Evolutionary conservation across 2,797 vertebrate genomes (phyloP).

Genomic region (Notolabrus celidotus): DNA sequence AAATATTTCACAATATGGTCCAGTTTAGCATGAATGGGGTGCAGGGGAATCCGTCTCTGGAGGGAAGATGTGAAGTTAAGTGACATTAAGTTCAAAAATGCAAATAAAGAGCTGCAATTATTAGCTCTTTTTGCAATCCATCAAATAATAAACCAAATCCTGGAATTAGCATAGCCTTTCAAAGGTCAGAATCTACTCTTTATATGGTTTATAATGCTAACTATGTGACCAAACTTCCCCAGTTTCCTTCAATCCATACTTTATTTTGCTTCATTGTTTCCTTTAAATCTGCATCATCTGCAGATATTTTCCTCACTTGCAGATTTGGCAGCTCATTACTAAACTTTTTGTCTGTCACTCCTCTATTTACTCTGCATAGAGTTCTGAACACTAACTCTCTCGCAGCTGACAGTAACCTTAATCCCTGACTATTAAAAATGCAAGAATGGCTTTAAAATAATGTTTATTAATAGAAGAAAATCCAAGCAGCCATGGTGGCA

Average conservation of each 20-base stretch:
- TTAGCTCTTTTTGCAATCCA: too few species aligned
- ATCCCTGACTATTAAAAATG: background rate
- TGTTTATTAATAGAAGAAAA: background rate
- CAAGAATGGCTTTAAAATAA: background rate
- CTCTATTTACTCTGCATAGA: background rate
- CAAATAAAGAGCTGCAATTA: background rate
- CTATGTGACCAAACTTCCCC: too few species aligned
- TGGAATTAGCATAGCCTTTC: too few species aligned
- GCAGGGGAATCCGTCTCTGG: background rate
- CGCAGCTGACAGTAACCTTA: background rate
- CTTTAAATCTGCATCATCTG: background rate
- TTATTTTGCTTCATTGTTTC: too few species aligned
- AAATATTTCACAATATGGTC: background rate
- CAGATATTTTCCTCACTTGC: too few species aligned
- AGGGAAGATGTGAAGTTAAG: background rate
- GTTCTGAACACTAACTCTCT: background rate
- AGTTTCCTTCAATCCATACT: background rate
- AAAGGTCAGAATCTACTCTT: too few species aligned
- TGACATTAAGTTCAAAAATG: background rate
- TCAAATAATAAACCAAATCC: too few species aligned
- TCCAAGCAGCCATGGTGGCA: background rate
- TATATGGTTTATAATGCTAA: too few species aligned
- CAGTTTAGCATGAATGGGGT: conserved; percentile 10
- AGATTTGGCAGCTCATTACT: background rate
- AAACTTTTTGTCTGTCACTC: background rate